Percentiles rank a stretch among this genome's conserved stretches.
These are phyloP conservation scores for Megaleporinus macrocephalus DNA, from an alignment of 2,113 vertebrate species.

Conservation along the genomic window DNA sequence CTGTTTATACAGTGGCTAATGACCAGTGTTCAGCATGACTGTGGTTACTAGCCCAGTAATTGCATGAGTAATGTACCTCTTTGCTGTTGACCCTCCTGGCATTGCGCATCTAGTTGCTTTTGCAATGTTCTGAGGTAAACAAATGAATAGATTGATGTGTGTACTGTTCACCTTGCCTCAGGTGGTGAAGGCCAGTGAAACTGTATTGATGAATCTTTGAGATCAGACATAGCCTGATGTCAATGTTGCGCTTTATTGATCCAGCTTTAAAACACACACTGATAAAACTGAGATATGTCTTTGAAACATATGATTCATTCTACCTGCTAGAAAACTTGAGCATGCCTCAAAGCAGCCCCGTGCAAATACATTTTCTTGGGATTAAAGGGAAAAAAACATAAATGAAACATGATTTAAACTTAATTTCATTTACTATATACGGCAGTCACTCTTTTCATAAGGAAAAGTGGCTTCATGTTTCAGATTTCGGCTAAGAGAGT, in stretches of 20 bases:
- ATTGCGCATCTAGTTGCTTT: neutral
- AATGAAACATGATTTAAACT: no score
- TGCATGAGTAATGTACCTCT: neutral
- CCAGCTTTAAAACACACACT: neutral
- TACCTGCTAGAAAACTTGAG: no score
- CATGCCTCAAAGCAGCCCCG: no score
- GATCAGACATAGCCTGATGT: neutral
- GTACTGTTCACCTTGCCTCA: neutral
- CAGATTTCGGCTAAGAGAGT: no score
- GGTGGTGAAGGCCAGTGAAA: neutral
- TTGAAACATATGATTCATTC: neutral
- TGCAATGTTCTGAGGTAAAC: neutral
- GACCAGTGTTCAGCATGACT: neutral
- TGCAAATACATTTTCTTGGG: no score
- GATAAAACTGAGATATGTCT: neutral
- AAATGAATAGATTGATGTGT: slow-evolving; percentile 11
- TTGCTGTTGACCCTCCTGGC: neutral
- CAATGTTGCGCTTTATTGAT: neutral
- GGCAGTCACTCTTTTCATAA: no score
- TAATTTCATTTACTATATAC: no score
- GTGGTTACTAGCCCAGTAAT: neutral
- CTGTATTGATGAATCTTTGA: neutral
- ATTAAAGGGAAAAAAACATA: no score
- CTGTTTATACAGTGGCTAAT: neutral
- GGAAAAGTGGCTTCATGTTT: no score